Evolutionary conservation across 2,797 vertebrate genomes (phyloP).

Genomic region (Pangasius krempfi): DNA sequence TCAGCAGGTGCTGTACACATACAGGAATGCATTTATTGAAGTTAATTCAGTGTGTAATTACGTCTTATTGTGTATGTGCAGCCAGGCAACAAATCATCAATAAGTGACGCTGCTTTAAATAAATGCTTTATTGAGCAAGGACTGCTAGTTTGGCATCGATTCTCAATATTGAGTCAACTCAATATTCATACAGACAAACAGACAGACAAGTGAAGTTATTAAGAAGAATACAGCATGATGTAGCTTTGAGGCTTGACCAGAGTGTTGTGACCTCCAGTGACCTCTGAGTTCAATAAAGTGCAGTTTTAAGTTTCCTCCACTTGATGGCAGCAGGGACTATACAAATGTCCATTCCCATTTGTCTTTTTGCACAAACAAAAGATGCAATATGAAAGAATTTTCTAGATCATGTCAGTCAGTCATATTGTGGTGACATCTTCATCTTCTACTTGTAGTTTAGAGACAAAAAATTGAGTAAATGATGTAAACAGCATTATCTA

Average conservation of each 20-base stretch:
- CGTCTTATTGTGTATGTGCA: neutral
- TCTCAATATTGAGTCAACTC: too few species aligned
- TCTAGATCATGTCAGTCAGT: neutral
- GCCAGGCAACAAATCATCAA: too few species aligned
- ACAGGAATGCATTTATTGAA: neutral
- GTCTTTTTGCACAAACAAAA: neutral
- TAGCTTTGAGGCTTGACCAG: neutral
- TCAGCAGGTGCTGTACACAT: neutral
- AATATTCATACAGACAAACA: neutral
- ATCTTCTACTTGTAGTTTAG: neutral
- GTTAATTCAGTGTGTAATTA: neutral
- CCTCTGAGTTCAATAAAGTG: slow-evolving; percentile 17
- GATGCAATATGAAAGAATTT: neutral
- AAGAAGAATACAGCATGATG: neutral
- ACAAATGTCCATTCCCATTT: neutral
- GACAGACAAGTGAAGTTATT: neutral
- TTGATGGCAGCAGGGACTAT: slow-evolving; percentile 61
- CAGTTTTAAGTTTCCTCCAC: slow-evolving; percentile 37
- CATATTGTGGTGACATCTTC: too few species aligned
- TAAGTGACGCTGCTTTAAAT: too few species aligned
- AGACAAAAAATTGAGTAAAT: too few species aligned
- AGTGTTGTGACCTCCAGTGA: slow-evolving; percentile 16
- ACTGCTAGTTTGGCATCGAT: too few species aligned
- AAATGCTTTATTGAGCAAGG: too few species aligned
- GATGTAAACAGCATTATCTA: neutral